Percentiles rank a stretch among this genome's conserved stretches.
Evolutionary conservation across 2,797 vertebrate species (phyloP).

Genomic region (Lacerta bilineata): DNA sequence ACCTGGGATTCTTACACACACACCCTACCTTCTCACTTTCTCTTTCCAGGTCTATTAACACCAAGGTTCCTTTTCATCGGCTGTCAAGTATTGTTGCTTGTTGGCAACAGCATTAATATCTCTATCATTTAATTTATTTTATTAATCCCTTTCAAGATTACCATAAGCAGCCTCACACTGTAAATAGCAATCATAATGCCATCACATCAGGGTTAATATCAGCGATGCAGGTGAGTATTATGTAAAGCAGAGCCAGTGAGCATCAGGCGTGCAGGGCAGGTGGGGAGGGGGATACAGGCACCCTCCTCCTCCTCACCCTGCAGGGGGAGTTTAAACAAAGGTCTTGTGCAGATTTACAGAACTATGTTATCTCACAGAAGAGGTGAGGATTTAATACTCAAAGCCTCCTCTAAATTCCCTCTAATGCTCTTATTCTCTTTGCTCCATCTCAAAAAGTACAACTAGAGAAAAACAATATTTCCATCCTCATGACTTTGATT

Average conservation of each 20-base stretch:
- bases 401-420: slow-evolving; percentile 72
- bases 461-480: slow-evolving; percentile 46
- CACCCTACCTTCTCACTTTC: neutral
- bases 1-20: slow-evolving; percentile 56
- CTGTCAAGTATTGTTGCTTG: slow-evolving; percentile 73
- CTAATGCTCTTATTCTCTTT: slow-evolving; percentile 67
- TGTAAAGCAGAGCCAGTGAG: slow-evolving; percentile 70
- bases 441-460: slow-evolving; percentile 67
- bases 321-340: slow-evolving; percentile 71
- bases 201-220: slow-evolving; percentile 69
- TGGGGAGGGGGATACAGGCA: slow-evolving; percentile 56
- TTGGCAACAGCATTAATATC: slow-evolving; percentile 77
- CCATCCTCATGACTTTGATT: slow-evolving; percentile 66
- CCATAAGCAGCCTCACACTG: slow-evolving; percentile 68
- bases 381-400: slow-evolving; percentile 71
- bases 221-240: slow-evolving; percentile 72
- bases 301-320: neutral
- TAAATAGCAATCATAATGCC: slow-evolving; percentile 77
- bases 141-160: slow-evolving; percentile 76
- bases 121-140: slow-evolving; percentile 77
- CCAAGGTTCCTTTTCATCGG: slow-evolving; percentile 63
- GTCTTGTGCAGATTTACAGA: slow-evolving; percentile 71
- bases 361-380: slow-evolving; percentile 70
- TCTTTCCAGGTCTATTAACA: slow-evolving; percentile 48
- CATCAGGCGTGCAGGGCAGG: slow-evolving; percentile 2